Evolutionary conservation across 2,113 vertebrate species (phyloP), one percentile per base, ranked within the genome.

Genomic region (Hypocryptadius cinnamomeus): DNA sequence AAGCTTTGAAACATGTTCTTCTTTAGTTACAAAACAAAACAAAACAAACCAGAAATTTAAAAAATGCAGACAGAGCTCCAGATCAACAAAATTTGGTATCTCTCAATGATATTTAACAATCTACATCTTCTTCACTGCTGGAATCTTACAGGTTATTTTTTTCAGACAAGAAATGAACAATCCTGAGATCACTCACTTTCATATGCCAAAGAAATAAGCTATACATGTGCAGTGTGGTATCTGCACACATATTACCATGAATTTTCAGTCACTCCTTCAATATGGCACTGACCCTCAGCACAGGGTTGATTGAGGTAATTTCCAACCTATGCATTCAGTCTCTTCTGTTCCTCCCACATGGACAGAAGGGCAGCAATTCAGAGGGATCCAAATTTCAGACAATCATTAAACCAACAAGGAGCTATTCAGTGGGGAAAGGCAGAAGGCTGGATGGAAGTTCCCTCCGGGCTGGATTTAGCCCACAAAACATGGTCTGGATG

Each of bases 391-490:
- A 42, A 27, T n/a, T 50, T 65, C 77, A 84, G 69, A 56, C 61
- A 77, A 93, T 64, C 68, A 87, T 63, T 76, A 88, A 84, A 81
- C 27, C 47, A 78, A 90, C 65, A 94, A 87, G 56, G 69, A 92
- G 39, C 40, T 89, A 79, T 71, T 93, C 61, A 85, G 70, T 1
- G 0, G 30, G 51, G 51, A 86, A 90, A 40, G 47, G 73, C 47
- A 68, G 76, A 88, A 85, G 33, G 35, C 25, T 85, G 74, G 78
- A 87, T 74, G 23, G 60, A 91, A 79, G 84, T 16, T 79, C 44
- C 83, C 51, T 47, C 54, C 48, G 31, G 76, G 54, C 23, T 83
- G 45, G 18, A 91, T 89, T 63, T 70, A 79, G 56, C 54, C 54
- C 54, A 87, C 17, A 39, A 85, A 81, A 89, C n/a, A 72, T 6